Evolutionary conservation across 2,113 vertebrate species (phyloP).

Genomic region (Hippoglossus stenolepis): DNA sequence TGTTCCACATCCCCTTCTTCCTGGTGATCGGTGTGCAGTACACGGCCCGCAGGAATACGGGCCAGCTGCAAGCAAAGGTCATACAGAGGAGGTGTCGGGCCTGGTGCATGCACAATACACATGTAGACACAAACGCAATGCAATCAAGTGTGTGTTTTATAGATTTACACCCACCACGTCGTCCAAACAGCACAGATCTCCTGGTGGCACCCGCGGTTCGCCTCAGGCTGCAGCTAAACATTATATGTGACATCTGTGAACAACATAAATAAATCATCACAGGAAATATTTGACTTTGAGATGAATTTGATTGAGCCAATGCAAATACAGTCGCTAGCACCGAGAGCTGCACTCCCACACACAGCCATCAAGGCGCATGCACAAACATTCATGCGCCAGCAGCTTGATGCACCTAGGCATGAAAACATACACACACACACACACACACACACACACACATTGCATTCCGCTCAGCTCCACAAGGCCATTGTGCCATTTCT

Average conservation of each 20-base stretch:
- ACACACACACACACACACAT: slow-evolving; percentile 2
- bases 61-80: slow-evolving; percentile 74
- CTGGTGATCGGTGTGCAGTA: slow-evolving; percentile 65
- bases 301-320: slow-evolving; percentile 50
- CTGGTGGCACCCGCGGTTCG: slow-evolving; percentile 3
- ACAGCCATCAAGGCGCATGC: slow-evolving; percentile 26
- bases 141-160: slow-evolving; percentile 47
- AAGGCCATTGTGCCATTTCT: slow-evolving; percentile 57
- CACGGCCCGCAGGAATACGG: slow-evolving; percentile 66
- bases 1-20: slow-evolving; percentile 61
- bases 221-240: slow-evolving; percentile 31
- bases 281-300: slow-evolving; percentile 51
- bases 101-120: slow-evolving; percentile 45
- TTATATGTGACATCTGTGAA: slow-evolving; percentile 26
- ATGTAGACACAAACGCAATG: slow-evolving; percentile 48
- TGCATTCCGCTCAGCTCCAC: slow-evolving; percentile 36
- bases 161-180: slow-evolving; percentile 41
- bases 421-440: slow-evolving; percentile 16
- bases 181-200: slow-evolving; percentile 5
- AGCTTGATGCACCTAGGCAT: slow-evolving; percentile 24
- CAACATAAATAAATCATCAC: slow-evolving; percentile 44
- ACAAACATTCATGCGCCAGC: slow-evolving; percentile 20
- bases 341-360: slow-evolving; percentile 31
- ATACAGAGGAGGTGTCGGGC: slow-evolving; percentile 40
- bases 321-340: slow-evolving; percentile 24